phyloP scores from a whole-genome alignment of 2,888 invertebrate species.

The Hypsopygia costalis region DNA sequence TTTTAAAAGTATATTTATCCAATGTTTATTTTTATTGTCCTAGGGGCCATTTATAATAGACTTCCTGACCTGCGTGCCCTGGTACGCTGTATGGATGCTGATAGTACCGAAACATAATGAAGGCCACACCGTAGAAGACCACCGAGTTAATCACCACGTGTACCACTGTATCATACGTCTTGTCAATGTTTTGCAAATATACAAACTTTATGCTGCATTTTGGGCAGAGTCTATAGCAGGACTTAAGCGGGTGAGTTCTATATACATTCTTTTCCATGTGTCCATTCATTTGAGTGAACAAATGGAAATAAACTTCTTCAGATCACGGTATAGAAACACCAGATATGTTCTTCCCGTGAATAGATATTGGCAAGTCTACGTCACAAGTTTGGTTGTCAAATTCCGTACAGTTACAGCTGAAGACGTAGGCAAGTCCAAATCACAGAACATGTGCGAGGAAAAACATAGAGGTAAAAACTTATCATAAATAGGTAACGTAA shows the following conservation, averaged over 20 bases:
- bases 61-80: constrained; percentile 68
- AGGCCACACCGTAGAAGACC: constrained; percentile 46
- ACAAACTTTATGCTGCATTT: constrained; percentile 62
- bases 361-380: no score
- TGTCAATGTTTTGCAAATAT: constrained; percentile 65
- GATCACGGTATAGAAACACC: no score
- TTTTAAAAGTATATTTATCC: no score
- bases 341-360: no score
- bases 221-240: constrained; percentile 66
- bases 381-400: not conserved
- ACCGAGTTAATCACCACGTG: constrained; percentile 43
- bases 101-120: constrained; percentile 57
- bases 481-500: no score
- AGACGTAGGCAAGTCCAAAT: no score
- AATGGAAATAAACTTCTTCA: no score
- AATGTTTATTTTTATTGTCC: constrained; percentile 1
- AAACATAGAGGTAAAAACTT: no score
- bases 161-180: constrained; percentile 60
- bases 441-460: no score
- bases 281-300: no score
- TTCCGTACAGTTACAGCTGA: no score
- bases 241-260: constrained; percentile 58
- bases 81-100: constrained; percentile 57
- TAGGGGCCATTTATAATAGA: constrained; percentile 66
- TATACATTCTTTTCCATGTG: no score